Conservation (phyloP, 2,888 invertebrate genomes). For the Yponomeuta evonymella region DNA sequence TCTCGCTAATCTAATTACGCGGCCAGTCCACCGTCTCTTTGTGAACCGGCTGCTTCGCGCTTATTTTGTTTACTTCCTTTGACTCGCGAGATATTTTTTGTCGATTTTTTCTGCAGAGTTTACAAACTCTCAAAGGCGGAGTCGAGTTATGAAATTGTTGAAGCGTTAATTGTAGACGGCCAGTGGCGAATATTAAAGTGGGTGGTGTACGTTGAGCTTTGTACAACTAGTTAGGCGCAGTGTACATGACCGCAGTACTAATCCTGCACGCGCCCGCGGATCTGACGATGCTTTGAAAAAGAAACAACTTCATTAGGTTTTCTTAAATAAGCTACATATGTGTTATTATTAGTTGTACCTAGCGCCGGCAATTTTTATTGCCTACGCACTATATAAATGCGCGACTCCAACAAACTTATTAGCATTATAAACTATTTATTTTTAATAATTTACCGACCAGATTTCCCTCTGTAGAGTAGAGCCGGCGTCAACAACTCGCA, state of each 20-base stretch:
- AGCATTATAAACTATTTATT: not conserved
- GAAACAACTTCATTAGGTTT: not conserved
- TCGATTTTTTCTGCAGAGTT: constrained; percentile 43
- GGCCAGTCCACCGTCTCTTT: constrained; percentile 40
- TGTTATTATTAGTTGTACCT: no score
- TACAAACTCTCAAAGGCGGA: constrained; percentile 63
- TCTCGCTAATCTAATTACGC: constrained; percentile 63
- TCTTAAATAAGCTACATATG: not conserved
- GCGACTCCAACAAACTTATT: not conserved
- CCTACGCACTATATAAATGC: not conserved
- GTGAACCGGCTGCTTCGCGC: constrained; percentile 32
- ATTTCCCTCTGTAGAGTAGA: no score
- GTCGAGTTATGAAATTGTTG: constrained; percentile 72
- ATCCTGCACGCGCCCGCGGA: constrained; percentile 13
- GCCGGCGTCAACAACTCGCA: no score
- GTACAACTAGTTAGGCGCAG: constrained; percentile 60
- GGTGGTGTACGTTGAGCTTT: constrained; percentile 46
- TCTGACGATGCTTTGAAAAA: not conserved
- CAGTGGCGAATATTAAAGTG: constrained; percentile 72
- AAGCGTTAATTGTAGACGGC: constrained; percentile 73
- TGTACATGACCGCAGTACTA: constrained; percentile 36
- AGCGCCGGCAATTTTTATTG: no score
- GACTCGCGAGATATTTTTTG: constrained; percentile 46
- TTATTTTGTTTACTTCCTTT: constrained; percentile 51
- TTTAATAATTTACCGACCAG: no score